Evolutionary conservation across 1,140 invertebrate genomes (phyloP).

Genomic region (Diorhabda carinulata): DNA sequence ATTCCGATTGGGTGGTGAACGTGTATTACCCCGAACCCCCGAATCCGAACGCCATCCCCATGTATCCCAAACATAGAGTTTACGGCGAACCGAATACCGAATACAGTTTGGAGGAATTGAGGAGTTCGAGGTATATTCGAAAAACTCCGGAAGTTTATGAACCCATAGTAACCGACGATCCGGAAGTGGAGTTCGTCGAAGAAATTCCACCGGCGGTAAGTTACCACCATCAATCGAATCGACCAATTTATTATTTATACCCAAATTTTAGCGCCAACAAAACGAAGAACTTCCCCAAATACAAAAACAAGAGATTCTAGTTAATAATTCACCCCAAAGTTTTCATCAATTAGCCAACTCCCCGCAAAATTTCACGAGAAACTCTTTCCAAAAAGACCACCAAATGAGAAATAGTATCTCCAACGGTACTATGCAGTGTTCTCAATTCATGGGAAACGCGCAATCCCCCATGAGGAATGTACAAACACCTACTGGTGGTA

Average conservation of each 20-base stretch:
- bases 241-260: no score
- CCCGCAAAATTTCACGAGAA: neutral
- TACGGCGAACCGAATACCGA: conserved; percentile 58
- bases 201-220: neutral
- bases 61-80: conserved; percentile 57
- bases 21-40: conserved; percentile 55
- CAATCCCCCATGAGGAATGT: neutral
- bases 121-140: conserved; percentile 46
- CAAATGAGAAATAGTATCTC: neutral
- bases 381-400: neutral
- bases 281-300: no score
- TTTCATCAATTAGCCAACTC: neutral
- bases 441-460: neutral
- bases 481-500: neutral
- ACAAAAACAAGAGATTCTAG: neutral
- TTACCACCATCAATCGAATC: no score
- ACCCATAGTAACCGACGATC: neutral
- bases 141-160: neutral
- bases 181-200: neutral
- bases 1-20: conserved; percentile 53
- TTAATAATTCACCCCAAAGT: neutral
- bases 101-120: conserved; percentile 65
- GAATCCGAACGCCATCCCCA: conserved; percentile 55
- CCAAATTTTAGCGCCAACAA: no score
- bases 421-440: neutral